Percentiles rank a stretch among this genome's conserved stretches.
Conservation (phyloP, 2,113 vertebrate genomes). For the Globicephala melas region DNA sequence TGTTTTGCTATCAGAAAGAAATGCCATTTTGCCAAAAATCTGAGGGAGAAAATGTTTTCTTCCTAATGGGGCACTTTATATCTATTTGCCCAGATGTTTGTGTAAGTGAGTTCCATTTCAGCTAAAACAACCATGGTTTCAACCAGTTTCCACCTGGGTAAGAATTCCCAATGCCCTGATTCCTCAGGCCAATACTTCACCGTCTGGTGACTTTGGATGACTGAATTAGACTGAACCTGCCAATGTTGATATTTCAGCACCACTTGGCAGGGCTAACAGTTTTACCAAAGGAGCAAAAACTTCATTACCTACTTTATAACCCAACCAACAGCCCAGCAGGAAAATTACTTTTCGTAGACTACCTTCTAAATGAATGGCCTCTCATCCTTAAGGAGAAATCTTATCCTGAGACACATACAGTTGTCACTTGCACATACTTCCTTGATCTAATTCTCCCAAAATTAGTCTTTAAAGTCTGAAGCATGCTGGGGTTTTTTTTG, state of each 20-base stretch:
- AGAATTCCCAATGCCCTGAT: slow-evolving; percentile 21
- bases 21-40: neutral
- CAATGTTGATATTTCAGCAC: slow-evolving; percentile 24
- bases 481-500: neutral
- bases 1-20: slow-evolving; percentile 32
- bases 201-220: slow-evolving; percentile 24
- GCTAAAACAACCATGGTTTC: neutral
- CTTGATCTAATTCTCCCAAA: neutral
- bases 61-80: neutral
- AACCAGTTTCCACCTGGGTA: slow-evolving; percentile 26
- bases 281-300: slow-evolving; percentile 22
- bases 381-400: neutral
- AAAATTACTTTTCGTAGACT: slow-evolving; percentile 31
- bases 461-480: neutral
- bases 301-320: slow-evolving; percentile 18
- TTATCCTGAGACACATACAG: neutral
- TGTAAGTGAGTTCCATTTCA: slow-evolving; percentile 21
- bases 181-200: slow-evolving; percentile 26
- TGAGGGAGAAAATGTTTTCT: neutral
- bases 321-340: neutral
- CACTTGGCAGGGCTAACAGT: neutral
- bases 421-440: neutral
- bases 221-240: neutral
- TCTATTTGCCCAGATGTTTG: slow-evolving; percentile 34
- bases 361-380: neutral